A percentile compares a stretch with the other conserved stretches of the same genome.
phyloP scores from a whole-genome alignment of 2,797 vertebrate species.

The Hephaestus fuliginosus region DNA sequence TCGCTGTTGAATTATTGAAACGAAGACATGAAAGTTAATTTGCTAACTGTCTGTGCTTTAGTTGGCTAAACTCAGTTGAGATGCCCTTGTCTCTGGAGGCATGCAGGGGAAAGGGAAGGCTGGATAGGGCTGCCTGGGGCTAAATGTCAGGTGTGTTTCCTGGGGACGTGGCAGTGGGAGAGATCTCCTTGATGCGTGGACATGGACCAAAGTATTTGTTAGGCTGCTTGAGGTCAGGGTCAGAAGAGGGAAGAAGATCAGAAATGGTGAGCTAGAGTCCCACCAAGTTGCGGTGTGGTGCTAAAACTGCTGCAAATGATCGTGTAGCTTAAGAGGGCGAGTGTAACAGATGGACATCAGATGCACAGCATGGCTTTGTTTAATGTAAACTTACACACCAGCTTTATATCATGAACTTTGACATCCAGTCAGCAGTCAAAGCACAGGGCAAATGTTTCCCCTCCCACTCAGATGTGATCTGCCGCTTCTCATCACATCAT shows the following conservation, averaged over 20 bases:
- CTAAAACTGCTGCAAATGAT: conserved; percentile 27
- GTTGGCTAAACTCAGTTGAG: conserved; percentile 82
- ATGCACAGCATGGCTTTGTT: conserved; percentile 13
- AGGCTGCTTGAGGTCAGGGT: conserved; percentile 18
- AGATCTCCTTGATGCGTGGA: conserved; percentile 79
- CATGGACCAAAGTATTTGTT: conserved; percentile 60
- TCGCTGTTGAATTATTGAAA: conserved; percentile 84
- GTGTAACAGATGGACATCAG: conserved; percentile 27
- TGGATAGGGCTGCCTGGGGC: conserved; percentile 77
- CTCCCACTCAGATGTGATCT: conserved; percentile 45
- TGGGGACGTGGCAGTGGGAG: conserved; percentile 62
- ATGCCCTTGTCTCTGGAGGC: conserved; percentile 82
- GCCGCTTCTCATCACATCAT: conserved; percentile 29
- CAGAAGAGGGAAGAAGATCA: conserved; percentile 23
- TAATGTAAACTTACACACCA: conserved; percentile 13
- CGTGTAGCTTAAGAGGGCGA: conserved; percentile 12
- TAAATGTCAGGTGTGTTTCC: conserved; percentile 85
- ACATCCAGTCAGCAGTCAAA: conserved; percentile 40
- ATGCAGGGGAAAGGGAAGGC: conserved; percentile 49
- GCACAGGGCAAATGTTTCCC: conserved; percentile 45
- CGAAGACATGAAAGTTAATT: conserved; percentile 86
- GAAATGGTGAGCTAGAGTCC: conserved; percentile 20
- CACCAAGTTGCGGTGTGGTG: neutral
- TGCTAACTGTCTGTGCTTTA: conserved; percentile 85
- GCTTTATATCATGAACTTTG: conserved; percentile 12